Evolutionary conservation across 2,113 vertebrate genomes (phyloP).

Genomic region (Ptychochromis oligacanthus): DNA sequence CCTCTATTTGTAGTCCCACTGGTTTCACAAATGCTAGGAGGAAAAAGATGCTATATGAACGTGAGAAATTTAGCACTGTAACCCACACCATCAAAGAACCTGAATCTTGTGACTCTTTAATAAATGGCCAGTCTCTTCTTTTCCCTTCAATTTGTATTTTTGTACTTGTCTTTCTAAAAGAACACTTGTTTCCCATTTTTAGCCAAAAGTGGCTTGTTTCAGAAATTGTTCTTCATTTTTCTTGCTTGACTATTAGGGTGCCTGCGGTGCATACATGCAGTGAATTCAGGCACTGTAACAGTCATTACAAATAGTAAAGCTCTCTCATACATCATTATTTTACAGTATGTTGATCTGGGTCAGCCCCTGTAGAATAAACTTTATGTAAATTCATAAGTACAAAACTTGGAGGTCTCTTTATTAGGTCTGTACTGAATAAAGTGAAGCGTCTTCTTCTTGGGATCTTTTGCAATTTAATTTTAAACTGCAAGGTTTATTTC

Average conservation of each 20-base stretch:
- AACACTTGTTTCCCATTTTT: too few relatives aligned
- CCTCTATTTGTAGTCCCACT: too few relatives aligned
- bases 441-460: background rate
- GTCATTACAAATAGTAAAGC: background rate
- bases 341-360: background rate
- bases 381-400: background rate
- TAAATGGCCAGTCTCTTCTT: background rate
- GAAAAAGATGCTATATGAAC: background rate
- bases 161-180: background rate
- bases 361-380: background rate
- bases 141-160: background rate
- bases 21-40: fast-evolving
- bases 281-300: background rate
- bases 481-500: too few relatives aligned
- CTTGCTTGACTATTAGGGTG: fast-evolving
- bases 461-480: too few relatives aligned
- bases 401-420: background rate
- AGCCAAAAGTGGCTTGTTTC: background rate
- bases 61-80: background rate
- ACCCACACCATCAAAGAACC: background rate
- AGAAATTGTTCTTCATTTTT: background rate
- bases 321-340: background rate
- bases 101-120: background rate
- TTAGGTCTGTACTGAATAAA: background rate
- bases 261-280: background rate